Evolutionary conservation across 2,888 invertebrate genomes (phyloP).

Genomic region (Nomada hirtipes): DNA sequence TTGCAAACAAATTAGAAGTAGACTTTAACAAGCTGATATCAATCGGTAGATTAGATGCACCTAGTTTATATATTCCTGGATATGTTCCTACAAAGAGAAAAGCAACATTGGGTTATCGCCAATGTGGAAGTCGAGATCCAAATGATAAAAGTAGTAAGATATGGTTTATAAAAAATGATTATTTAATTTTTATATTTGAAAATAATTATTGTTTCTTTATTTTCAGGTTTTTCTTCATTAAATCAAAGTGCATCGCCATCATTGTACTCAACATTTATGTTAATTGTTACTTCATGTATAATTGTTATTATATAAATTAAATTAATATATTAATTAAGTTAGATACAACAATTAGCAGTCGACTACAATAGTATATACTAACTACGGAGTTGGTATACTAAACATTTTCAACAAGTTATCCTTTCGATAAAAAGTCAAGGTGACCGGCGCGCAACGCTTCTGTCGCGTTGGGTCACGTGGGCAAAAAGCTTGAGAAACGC

Average conservation of each 20-base stretch:
- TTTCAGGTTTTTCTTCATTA: slow-evolving; percentile 31
- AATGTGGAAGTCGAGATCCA: slow-evolving; percentile 91
- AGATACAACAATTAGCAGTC: not conserved
- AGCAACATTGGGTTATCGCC: slow-evolving; percentile 89
- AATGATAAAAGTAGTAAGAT: slow-evolving; percentile 86
- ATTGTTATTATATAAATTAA: slow-evolving; percentile 4
- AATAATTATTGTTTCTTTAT: slow-evolving; percentile 19
- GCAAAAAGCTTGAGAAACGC: too few species aligned
- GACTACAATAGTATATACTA: too few species aligned
- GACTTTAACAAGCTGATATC: slow-evolving; percentile 92
- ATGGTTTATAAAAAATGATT: not conserved
- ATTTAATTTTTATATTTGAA: not conserved
- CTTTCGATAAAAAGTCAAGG: too few species aligned
- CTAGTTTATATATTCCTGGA: slow-evolving; percentile 92
- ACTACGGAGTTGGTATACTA: too few species aligned
- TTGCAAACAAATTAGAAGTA: slow-evolving; percentile 91
- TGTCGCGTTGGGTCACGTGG: too few species aligned
- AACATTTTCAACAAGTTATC: too few species aligned
- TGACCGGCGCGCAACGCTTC: too few species aligned
- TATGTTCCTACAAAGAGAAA: slow-evolving; percentile 90
- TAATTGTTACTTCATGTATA: slow-evolving; percentile 14
- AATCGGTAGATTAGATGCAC: slow-evolving; percentile 90
- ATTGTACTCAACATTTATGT: slow-evolving; percentile 8
- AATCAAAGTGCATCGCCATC: slow-evolving; percentile 19
- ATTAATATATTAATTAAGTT: slow-evolving; percentile 20